Evolutionary conservation across 2,113 vertebrate genomes (phyloP), one percentile per base, ranked within the genome.

Genomic region (Oryzias celebensis): DNA sequence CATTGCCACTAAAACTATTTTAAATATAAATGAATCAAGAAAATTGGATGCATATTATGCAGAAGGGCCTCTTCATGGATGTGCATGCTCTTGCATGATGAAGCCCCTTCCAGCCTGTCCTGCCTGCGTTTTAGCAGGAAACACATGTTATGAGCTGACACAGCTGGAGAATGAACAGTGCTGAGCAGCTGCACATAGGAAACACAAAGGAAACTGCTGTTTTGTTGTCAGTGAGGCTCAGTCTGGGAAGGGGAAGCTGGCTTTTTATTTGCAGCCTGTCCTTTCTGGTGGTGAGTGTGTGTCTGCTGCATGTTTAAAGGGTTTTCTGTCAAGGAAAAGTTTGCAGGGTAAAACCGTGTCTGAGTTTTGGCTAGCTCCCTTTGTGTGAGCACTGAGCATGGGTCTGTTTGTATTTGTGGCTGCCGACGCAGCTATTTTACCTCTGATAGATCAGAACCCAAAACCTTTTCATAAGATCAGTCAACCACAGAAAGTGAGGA

Each of bases 131-230:
- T 31, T 15, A 77, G 72, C 82, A 88, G 89, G 89, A 90, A 90
- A 88, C 85, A 89, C 59, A 80, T 89, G 84, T 82, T 86, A 79
- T 74, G 12, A 72, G 78, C 86, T 88, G 86, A 87, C 87, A 86
- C 58, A 58, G 74, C 36, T 49, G 54, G 67, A 46, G 70, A 57
- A 7, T 24, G 51, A 49, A 57, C 51, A 4, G 56, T 66, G 71
- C 58, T 24, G 54, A 71, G 75, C 82, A 78, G 77, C 81, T 85
- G 84, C 78, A 78, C 80, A 86, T 86, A 84, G 78, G 80, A 81
- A 85, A 80, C 78, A 82, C 70, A 87, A 77, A 81, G 58, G 66
- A 80, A 84, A 78, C 57, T 42, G 16, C 53, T 42, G 62, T 63
- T 62, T 56, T 77, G 61, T 77, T 82, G 78, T 62, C 23, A 68